phyloP scores from a whole-genome alignment of 2,113 vertebrate genomes.

The Oncorhynchus masou region DNA sequence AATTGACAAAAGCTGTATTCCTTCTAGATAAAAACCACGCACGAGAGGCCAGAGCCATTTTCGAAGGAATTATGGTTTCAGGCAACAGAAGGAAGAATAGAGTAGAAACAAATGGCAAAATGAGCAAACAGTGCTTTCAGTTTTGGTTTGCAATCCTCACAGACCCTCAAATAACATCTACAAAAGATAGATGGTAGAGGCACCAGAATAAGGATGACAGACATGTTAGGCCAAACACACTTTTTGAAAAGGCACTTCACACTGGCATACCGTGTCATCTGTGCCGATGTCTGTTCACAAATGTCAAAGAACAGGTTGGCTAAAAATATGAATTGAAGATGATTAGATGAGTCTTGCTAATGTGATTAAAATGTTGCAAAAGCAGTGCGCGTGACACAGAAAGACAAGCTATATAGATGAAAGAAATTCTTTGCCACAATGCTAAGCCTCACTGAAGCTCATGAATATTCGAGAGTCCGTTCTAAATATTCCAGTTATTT shows the following conservation, averaged over 20 bases:
- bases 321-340: not conserved
- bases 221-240: not conserved
- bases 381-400: not conserved
- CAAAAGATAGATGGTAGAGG: not conserved
- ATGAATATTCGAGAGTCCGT: not conserved
- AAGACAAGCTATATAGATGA: not conserved
- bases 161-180: not conserved
- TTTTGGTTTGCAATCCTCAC: not conserved
- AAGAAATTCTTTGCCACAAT: not conserved
- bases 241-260: too few relatives aligned
- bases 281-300: not conserved
- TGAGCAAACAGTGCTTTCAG: not conserved
- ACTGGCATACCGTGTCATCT: too few relatives aligned
- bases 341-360: not conserved
- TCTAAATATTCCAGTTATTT: too few relatives aligned
- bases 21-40: not conserved
- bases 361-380: not conserved
- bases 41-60: not conserved
- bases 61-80: slow-evolving; percentile 17
- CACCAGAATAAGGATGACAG: not conserved
- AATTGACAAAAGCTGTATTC: too few relatives aligned
- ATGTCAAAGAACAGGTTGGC: not conserved
- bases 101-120: not conserved
- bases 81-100: slow-evolving; percentile 19
- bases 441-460: not conserved